Evolutionary conservation across 2,113 vertebrate genomes (phyloP).

Genomic region (Tenebrosternarchus preto): DNA sequence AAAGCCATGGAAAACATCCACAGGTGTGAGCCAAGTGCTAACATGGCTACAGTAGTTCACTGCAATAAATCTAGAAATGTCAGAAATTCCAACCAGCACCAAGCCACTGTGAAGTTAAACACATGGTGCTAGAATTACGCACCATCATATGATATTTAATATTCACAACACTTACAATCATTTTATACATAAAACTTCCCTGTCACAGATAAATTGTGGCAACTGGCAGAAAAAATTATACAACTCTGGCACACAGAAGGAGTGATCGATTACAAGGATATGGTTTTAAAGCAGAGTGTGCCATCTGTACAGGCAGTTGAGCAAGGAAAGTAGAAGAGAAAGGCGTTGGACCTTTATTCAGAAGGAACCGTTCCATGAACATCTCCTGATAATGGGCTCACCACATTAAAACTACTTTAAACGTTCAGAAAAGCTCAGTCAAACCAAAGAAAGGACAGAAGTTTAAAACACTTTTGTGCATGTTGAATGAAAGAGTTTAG

Average conservation of each 20-base stretch:
- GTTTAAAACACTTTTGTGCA: neutral
- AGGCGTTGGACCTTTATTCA: slow-evolving; percentile 10
- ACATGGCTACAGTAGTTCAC: slow-evolving; percentile 45
- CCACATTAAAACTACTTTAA: too few species aligned
- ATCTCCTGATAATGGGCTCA: neutral
- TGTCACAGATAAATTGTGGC: slow-evolving; percentile 34
- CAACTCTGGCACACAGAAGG: slow-evolving; percentile 46
- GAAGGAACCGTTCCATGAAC: slow-evolving; percentile 10
- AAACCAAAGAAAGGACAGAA: neutral
- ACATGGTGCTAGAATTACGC: slow-evolving; percentile 17
- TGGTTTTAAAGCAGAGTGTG: slow-evolving; percentile 37
- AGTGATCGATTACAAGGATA: slow-evolving; percentile 56
- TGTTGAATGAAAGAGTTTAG: neutral
- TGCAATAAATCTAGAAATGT: slow-evolving; percentile 38
- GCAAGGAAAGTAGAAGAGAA: slow-evolving; percentile 44
- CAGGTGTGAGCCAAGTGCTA: slow-evolving; percentile 42
- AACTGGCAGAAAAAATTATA: slow-evolving; percentile 28
- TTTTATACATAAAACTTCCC: slow-evolving; percentile 47
- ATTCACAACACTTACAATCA: slow-evolving; percentile 27
- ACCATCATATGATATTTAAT: slow-evolving; percentile 30
- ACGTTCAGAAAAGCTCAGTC: neutral
- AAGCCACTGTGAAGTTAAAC: neutral
- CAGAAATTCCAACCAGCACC: slow-evolving; percentile 6
- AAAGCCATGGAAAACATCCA: too few species aligned
- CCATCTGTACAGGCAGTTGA: slow-evolving; percentile 19